A percentile compares a stretch with the other conserved stretches of the same genome.
phyloP scores from a whole-genome alignment of 2,797 vertebrate species.

The Trematomus bernacchii region DNA sequence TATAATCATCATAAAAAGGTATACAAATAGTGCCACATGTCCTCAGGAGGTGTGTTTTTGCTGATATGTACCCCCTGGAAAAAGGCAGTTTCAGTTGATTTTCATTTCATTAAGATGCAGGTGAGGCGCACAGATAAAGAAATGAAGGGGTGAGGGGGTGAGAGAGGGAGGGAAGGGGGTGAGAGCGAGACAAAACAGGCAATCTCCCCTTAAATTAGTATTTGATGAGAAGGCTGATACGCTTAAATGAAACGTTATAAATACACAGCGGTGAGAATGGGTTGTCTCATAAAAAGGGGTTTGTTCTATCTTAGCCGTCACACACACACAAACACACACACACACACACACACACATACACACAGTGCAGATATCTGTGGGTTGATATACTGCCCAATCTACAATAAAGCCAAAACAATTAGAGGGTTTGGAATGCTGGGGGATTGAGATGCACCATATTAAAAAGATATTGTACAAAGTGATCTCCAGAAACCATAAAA shows the following conservation, averaged over 20 bases:
- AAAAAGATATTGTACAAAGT: conserved; percentile 25
- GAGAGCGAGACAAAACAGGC: conserved; percentile 50
- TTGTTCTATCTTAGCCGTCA: conserved; percentile 4
- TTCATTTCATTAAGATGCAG: conserved; percentile 15
- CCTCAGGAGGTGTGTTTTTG: conserved; percentile 2
- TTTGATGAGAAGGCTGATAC: conserved; percentile 71
- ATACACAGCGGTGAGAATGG: conserved; percentile 54
- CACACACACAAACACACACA: conserved; percentile 22
- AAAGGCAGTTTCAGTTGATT: conserved; percentile 8
- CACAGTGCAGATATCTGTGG: conserved; percentile 31
- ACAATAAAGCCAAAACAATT: conserved; percentile 31
- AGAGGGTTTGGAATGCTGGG: conserved; percentile 20
- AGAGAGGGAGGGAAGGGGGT: neutral
- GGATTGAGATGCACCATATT: conserved; percentile 19
- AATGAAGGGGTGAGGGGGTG: conserved; percentile 15
- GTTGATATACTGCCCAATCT: conserved; percentile 38
- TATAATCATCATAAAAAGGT: conserved; percentile 21
- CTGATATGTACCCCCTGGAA: neutral
- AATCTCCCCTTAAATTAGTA: conserved; percentile 69
- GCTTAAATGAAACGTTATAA: conserved; percentile 68
- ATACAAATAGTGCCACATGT: neutral
- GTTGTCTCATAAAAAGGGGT: conserved; percentile 35
- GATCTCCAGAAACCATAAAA: conserved; percentile 15
- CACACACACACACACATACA: conserved; percentile 14
- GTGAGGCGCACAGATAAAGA: conserved; percentile 28